Evolutionary conservation across 2,888 invertebrate genomes (phyloP).

Genomic region (Cistogaster globosa): DNA sequence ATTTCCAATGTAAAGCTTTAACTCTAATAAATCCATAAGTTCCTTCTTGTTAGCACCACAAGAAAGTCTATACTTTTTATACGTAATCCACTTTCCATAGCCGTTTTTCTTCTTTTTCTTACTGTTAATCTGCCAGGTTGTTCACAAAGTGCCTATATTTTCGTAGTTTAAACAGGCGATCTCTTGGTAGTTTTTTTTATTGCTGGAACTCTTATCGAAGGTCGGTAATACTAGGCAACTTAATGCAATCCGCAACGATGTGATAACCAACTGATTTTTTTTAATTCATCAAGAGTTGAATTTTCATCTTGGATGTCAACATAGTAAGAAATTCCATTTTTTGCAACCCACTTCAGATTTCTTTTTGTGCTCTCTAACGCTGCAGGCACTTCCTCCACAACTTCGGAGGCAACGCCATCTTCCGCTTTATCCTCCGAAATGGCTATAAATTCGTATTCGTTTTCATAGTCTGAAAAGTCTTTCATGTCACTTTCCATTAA

Average conservation of each 20-base stretch:
- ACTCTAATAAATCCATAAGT: constrained; percentile 5
- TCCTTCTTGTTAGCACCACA: constrained; percentile 7
- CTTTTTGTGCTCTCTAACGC: background rate
- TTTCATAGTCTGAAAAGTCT: background rate
- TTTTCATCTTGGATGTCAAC: background rate
- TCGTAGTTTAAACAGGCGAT: too few species aligned
- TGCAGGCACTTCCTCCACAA: background rate
- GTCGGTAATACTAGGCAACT: too few species aligned
- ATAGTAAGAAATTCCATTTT: background rate
- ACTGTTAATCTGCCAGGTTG: too few species aligned
- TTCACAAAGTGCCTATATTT: too few species aligned
- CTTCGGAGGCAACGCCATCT: background rate
- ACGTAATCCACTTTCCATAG: background rate
- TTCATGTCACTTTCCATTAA: background rate
- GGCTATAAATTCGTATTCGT: background rate
- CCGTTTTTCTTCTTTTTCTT: too few species aligned
- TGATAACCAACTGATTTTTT: too few species aligned
- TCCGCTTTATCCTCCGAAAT: background rate
- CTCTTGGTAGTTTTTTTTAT: background rate
- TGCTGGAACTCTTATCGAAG: too few species aligned
- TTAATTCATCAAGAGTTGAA: background rate
- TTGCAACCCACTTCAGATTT: background rate
- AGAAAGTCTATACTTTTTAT: constrained; percentile 9
- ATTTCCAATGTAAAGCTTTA: background rate
- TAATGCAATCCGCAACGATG: too few species aligned